These are phyloP conservation scores for Aphidius ervi DNA, from an alignment of 1,140 invertebrate species.

Conservation along the genomic window DNA sequence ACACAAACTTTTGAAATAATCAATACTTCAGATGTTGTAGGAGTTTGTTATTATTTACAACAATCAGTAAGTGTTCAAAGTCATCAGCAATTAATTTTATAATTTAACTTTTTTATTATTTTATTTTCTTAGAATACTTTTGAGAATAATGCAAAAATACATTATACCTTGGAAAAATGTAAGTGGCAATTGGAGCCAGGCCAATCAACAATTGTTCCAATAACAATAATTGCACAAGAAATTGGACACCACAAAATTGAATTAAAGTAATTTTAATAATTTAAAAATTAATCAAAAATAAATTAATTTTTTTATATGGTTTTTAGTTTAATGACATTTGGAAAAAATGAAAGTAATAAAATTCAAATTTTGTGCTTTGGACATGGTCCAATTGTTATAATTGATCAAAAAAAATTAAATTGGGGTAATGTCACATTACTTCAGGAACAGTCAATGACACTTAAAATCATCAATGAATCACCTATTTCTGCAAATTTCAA, in stretches of 20 bases:
- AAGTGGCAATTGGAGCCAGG: conserved; percentile 35
- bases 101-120: too few species aligned
- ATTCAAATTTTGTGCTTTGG: conserved; percentile 45
- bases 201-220: conserved; percentile 27
- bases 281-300: neutral
- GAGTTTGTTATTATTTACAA: conserved; percentile 39
- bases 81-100: conserved; percentile 1
- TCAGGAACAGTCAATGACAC: conserved; percentile 26
- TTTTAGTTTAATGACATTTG: conserved; percentile 37
- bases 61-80: conserved; percentile 35
- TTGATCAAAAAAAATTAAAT: conserved; percentile 37
- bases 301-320: neutral
- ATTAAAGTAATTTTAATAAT: conserved; percentile 23
- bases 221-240: conserved; percentile 32
- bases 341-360: conserved; percentile 20
- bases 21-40: conserved; percentile 37
- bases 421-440: conserved; percentile 44
- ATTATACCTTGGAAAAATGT: conserved; percentile 33
- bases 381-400: conserved; percentile 47
- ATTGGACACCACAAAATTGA: conserved; percentile 30
- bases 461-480: conserved; percentile 48
- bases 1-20: conserved; percentile 28
- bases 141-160: conserved; percentile 14
- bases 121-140: too few species aligned
- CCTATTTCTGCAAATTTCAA: conserved; percentile 45